Evolutionary conservation across 2,113 vertebrate species (phyloP).

Genomic region (Oryzias woworae): DNA sequence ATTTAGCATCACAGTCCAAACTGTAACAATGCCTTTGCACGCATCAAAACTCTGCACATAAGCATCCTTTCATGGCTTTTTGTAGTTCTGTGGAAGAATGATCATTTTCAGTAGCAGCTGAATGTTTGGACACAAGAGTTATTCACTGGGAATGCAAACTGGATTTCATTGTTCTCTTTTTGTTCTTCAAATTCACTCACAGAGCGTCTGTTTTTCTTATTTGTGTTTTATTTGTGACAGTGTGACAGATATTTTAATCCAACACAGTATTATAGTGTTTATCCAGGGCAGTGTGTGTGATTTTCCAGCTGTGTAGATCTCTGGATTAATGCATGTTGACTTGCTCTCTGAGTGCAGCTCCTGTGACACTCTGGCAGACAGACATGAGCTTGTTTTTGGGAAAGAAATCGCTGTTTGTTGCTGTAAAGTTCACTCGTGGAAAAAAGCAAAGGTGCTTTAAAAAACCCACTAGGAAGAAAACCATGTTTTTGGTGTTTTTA

Average conservation of each 20-base stretch:
- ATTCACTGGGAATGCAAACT: no score
- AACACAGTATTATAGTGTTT: conserved; percentile 1
- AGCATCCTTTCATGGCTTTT: no score
- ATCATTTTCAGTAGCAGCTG: no score
- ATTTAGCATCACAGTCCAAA: no score
- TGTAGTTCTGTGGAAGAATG: no score
- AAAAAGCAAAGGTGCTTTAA: conserved; percentile 30
- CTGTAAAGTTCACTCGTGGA: conserved; percentile 25
- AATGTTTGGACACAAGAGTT: no score
- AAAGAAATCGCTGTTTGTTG: conserved; percentile 48
- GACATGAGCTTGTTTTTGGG: conserved; percentile 48
- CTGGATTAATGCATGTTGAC: conserved; percentile 45
- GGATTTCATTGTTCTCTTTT: neutral
- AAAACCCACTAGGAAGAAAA: neutral
- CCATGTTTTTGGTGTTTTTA: no score
- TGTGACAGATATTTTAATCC: neutral
- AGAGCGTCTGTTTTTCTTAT: neutral
- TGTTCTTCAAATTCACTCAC: neutral
- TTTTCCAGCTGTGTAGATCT: conserved; percentile 22
- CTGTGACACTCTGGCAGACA: conserved; percentile 50
- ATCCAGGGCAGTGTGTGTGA: conserved; percentile 22
- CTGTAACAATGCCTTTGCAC: no score
- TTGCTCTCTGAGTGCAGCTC: conserved; percentile 35
- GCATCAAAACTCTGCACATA: no score
- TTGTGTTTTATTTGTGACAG: no score